Evolutionary conservation across 2,888 invertebrate species (phyloP).

Genomic region (Neoscelio sp.): DNA sequence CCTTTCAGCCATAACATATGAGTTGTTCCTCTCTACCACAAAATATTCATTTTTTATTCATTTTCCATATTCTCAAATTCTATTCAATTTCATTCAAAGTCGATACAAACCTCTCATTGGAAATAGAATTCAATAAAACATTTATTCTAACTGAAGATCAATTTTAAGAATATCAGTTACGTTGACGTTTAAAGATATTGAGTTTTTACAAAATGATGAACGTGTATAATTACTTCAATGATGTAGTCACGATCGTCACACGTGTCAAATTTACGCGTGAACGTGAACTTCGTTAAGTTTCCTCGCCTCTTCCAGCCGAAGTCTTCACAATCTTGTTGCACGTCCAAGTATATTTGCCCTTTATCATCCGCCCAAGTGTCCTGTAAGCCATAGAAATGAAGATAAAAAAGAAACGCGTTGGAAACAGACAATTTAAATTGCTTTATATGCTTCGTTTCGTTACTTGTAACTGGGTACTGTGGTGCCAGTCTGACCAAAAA

Average conservation of each 20-base stretch:
- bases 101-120: too few species aligned
- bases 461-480: conserved; percentile 85
- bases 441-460: too few species aligned
- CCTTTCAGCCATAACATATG: conserved; percentile 94
- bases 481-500: conserved; percentile 89
- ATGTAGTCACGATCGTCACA: conserved; percentile 91
- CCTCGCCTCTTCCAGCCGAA: conserved; percentile 85
- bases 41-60: conserved; percentile 10
- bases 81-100: too few species aligned
- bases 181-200: too few species aligned
- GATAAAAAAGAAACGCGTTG: conserved; percentile 77
- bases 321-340: conserved; percentile 89
- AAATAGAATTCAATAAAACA: too few species aligned
- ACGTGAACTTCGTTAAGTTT: conserved; percentile 89
- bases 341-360: conserved; percentile 88
- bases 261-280: conserved; percentile 92
- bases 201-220: too few species aligned
- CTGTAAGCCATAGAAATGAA: conserved; percentile 81
- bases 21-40: conserved; percentile 92
- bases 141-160: too few species aligned
- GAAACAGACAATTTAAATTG: conserved; percentile 9
- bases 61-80: too few species aligned
- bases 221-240: conserved; percentile 86
- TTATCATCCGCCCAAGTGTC: conserved; percentile 89
- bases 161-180: too few species aligned